A percentile compares a stretch with the other conserved stretches of the same genome.
phyloP scores from a whole-genome alignment of 2,113 vertebrate species.

The Myocastor coypus region DNA sequence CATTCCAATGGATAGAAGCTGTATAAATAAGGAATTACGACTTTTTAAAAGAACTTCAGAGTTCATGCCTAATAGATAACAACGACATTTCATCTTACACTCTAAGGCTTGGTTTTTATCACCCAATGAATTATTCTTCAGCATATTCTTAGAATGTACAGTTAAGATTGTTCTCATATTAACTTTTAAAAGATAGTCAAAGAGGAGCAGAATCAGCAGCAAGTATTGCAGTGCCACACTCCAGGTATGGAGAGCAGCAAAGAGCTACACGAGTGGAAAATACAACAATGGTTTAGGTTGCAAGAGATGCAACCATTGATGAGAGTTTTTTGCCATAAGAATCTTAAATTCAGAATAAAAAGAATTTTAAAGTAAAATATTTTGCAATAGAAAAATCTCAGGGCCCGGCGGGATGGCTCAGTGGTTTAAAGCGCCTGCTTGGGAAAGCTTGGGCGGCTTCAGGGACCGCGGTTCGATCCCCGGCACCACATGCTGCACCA shows the following conservation, averaged over 20 bases:
- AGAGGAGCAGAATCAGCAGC: conserved; percentile 58
- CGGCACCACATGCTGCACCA: no score
- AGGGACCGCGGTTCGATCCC: no score
- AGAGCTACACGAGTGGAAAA: conserved; percentile 48
- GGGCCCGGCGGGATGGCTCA: no score
- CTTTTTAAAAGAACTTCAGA: conserved; percentile 42
- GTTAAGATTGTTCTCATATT: conserved; percentile 68
- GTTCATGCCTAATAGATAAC: conserved; percentile 24
- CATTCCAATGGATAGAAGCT: background rate
- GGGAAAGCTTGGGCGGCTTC: no score
- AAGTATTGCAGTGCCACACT: conserved; percentile 70
- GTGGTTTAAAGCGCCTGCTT: no score
- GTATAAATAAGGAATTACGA: background rate
- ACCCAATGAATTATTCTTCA: conserved; percentile 68
- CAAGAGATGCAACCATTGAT: conserved; percentile 54
- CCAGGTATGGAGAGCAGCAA: conserved; percentile 44
- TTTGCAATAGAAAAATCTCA: no score
- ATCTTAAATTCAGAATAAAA: conserved; percentile 73
- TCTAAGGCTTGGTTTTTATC: conserved; percentile 62
- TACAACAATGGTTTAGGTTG: conserved; percentile 65
- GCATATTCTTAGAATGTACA: conserved; percentile 64
- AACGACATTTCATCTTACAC: conserved; percentile 61
- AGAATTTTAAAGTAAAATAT: no score
- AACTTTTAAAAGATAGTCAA: conserved; percentile 61
- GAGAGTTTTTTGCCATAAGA: conserved; percentile 74